A percentile compares a stretch with the other conserved stretches of the same genome.
Evolutionary conservation across 2,113 vertebrate species (phyloP).

Genomic region (Cichladusa arquata): DNA sequence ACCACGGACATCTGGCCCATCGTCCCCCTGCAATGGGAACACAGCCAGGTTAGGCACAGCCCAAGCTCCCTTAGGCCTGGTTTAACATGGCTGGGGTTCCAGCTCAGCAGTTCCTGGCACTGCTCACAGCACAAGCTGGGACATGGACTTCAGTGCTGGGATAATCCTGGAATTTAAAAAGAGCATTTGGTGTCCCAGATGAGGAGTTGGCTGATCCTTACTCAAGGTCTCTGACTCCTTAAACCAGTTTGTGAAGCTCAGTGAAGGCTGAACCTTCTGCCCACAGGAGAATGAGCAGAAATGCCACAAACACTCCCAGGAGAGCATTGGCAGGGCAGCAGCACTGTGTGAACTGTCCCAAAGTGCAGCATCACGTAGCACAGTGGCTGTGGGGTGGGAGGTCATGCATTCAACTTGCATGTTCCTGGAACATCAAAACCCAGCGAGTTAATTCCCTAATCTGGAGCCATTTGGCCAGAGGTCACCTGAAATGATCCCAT

Average conservation of each 20-base stretch:
- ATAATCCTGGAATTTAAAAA: neutral
- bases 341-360: neutral
- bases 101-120: slow-evolving; percentile 24
- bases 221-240: neutral
- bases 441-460: neutral
- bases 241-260: neutral
- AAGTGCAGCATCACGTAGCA: neutral
- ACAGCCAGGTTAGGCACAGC: neutral
- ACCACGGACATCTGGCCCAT: slow-evolving; percentile 94
- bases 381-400: neutral
- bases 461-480: slow-evolving; percentile 7
- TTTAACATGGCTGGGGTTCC: neutral
- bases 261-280: neutral
- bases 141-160: neutral
- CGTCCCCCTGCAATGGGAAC: slow-evolving; percentile 81
- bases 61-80: neutral
- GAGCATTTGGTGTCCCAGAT: neutral
- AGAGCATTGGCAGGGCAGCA: neutral
- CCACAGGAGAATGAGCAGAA: neutral
- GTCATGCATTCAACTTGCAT: neutral
- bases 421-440: slow-evolving; percentile 14
- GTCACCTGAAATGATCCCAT: neutral
- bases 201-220: neutral
- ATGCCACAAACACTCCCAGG: neutral
- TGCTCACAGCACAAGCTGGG: neutral